Evolutionary conservation across 2,113 vertebrate species (phyloP).

Genomic region (Ptilonorhynchus violaceus): DNA sequence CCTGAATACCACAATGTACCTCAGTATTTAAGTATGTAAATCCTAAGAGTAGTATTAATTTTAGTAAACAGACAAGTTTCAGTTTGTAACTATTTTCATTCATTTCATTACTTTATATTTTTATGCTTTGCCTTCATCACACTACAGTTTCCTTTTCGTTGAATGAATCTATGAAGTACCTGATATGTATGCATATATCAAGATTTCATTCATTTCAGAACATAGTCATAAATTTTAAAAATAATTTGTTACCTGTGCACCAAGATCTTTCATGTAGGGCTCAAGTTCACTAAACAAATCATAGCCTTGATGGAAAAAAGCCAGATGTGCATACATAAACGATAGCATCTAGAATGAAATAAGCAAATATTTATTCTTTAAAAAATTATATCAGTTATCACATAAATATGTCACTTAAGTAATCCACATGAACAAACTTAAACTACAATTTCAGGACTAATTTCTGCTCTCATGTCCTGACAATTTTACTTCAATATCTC

Average conservation of each 20-base stretch:
- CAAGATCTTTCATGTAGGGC: slow-evolving; percentile 94
- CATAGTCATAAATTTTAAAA: not conserved
- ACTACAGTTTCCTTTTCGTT: not conserved
- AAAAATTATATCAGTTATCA: not conserved
- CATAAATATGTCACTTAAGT: not conserved
- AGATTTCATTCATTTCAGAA: not conserved
- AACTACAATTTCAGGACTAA: not conserved
- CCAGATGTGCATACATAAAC: slow-evolving; percentile 97
- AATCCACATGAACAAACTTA: not conserved
- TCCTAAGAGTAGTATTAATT: not conserved
- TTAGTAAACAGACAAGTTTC: not conserved
- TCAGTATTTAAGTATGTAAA: not conserved
- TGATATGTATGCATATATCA: rapidly evolving
- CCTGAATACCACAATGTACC: not conserved
- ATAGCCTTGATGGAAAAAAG: slow-evolving; percentile 98
- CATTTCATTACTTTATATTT: not conserved
- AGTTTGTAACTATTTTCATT: not conserved
- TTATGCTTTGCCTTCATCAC: not conserved
- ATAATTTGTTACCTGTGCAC: slow-evolving; percentile 83
- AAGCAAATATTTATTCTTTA: not conserved
- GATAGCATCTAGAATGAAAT: slow-evolving; percentile 87
- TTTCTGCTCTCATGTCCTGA: not conserved
- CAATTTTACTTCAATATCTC: not conserved
- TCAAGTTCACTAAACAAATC: slow-evolving; percentile 95
- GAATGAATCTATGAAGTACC: not conserved